Conservation (phyloP, 2,888 invertebrate species). For the Netelia melanura region DNA sequence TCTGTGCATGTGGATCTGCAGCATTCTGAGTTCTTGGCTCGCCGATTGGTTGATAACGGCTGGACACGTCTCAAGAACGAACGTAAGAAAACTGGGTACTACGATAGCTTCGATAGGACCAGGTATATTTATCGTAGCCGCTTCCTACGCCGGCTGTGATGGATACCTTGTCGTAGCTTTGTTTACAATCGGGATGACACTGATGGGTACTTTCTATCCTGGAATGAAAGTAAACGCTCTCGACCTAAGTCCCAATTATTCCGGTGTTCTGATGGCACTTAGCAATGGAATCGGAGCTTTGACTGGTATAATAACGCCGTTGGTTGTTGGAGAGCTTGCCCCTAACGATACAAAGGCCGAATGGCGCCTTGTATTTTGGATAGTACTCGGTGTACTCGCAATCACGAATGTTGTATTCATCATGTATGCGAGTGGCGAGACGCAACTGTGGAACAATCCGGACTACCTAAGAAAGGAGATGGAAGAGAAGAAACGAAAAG, state of each 20-base stretch:
- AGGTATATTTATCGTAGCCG: constrained; percentile 85
- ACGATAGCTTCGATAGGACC: constrained; percentile 85
- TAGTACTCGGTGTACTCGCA: constrained; percentile 89
- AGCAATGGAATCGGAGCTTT: constrained; percentile 89
- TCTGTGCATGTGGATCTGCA: constrained; percentile 84
- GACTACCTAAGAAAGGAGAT: constrained; percentile 77
- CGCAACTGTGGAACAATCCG: constrained; percentile 91
- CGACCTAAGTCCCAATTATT: constrained; percentile 85
- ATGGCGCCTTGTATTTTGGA: constrained; percentile 94
- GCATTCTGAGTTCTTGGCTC: constrained; percentile 81
- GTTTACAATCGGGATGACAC: constrained; percentile 85
- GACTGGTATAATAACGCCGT: constrained; percentile 90
- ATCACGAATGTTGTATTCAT: constrained; percentile 90
- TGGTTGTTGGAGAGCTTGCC: constrained; percentile 88
- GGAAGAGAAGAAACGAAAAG: constrained; percentile 64
- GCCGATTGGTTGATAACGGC: constrained; percentile 84
- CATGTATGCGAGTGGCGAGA: constrained; percentile 90
- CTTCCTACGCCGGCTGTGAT: constrained; percentile 85
- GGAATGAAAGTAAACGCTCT: constrained; percentile 85
- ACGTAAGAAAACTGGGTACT: constrained; percentile 85
- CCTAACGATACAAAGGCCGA: constrained; percentile 84
- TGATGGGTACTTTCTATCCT: constrained; percentile 86
- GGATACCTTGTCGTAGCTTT: constrained; percentile 81
- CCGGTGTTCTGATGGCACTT: constrained; percentile 85
- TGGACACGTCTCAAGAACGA: constrained; percentile 82